Conservation (phyloP, 1,140 invertebrate genomes). For the Philotrypesis tridentata region DNA sequence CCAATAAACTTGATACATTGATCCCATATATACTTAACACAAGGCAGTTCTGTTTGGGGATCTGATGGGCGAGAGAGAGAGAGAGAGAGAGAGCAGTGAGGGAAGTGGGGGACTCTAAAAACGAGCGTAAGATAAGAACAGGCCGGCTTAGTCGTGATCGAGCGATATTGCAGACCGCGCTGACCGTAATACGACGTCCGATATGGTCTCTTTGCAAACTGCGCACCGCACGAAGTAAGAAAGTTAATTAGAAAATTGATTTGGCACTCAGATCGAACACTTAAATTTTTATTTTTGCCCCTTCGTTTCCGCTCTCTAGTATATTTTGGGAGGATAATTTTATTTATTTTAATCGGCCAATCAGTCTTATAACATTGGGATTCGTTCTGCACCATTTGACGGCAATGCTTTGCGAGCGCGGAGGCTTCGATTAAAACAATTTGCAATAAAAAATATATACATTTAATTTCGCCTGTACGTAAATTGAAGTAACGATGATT, state of each 20-base stretch:
- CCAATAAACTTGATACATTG: constrained; percentile 46
- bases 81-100: too few species aligned
- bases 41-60: not conserved
- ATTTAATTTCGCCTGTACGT: too few species aligned
- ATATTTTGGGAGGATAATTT: not conserved
- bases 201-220: constrained; percentile 8
- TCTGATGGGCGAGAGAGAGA: not conserved
- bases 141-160: not conserved
- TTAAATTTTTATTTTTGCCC: constrained; percentile 13
- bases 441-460: too few species aligned
- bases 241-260: constrained; percentile 49
- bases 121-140: constrained; percentile 9
- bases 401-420: too few species aligned
- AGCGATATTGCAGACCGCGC: not conserved
- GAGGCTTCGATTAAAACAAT: too few species aligned
- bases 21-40: constrained; percentile 38
- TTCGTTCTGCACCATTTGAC: too few species aligned
- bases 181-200: too few species aligned
- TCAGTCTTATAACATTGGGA: not conserved
- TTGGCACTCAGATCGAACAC: not conserved
- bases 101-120: constrained; percentile 24
- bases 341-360: not conserved
- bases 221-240: constrained; percentile 25
- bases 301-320: not conserved
- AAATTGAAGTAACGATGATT: too few species aligned